Conservation (phyloP, 2,888 invertebrate species). For the Eupithecia abbreviata region DNA sequence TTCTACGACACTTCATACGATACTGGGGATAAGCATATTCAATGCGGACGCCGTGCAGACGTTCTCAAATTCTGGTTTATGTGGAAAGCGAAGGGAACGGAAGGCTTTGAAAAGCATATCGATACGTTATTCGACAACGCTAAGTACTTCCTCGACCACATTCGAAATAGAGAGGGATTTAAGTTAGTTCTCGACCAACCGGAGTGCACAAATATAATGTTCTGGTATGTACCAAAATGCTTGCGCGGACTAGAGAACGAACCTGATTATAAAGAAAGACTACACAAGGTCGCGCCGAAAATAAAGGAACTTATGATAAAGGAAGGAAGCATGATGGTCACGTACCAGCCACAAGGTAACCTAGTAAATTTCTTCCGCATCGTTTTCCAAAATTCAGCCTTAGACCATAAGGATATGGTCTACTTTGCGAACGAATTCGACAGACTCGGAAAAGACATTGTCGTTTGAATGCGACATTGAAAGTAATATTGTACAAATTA, state of each 20-base stretch:
- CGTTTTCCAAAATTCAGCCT: conserved; percentile 95
- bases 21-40: conserved; percentile 96
- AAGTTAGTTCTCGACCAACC: conserved; percentile 89
- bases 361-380: conserved; percentile 97
- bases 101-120: conserved; percentile 90
- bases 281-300: conserved; percentile 94
- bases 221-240: conserved; percentile 96
- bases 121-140: conserved; percentile 91
- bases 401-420: conserved; percentile 92
- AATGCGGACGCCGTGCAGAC: conserved; percentile 97
- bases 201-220: conserved; percentile 97
- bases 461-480: conserved; percentile 57
- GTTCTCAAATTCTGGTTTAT: conserved; percentile 99
- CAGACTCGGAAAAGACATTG: conserved; percentile 88
- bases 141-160: conserved; percentile 86
- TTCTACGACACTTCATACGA: conserved; percentile 93
- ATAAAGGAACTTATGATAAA: conserved; percentile 98
- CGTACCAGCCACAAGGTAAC: conserved; percentile 94
- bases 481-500: conserved; percentile 51
- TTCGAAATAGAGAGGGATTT: conserved; percentile 88
- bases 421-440: conserved; percentile 95
- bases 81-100: conserved; percentile 97
- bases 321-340: conserved; percentile 97
- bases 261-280: conserved; percentile 84
- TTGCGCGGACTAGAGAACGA: conserved; percentile 82